phyloP scores from a whole-genome alignment of 2,888 invertebrate genomes.

The Mongoloraphidia duomilia region DNA sequence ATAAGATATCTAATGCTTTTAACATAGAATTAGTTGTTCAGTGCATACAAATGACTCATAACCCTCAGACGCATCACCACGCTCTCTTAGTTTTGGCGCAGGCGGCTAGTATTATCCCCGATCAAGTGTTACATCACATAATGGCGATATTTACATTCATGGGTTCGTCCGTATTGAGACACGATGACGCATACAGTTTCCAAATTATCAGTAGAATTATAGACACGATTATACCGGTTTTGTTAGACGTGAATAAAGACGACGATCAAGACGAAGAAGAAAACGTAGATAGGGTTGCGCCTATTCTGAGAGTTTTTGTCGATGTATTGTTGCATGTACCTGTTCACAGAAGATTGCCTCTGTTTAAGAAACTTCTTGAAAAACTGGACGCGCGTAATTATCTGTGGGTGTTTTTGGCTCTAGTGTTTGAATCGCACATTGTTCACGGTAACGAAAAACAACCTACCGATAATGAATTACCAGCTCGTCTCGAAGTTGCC shows the following conservation, averaged over 20 bases:
- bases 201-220: slow-evolving; percentile 84
- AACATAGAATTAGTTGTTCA: slow-evolving; percentile 72
- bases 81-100: slow-evolving; percentile 72
- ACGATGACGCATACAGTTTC: slow-evolving; percentile 90
- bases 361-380: slow-evolving; percentile 66
- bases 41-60: slow-evolving; percentile 78
- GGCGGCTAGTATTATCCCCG: slow-evolving; percentile 63
- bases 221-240: slow-evolving; percentile 76
- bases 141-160: slow-evolving; percentile 98
- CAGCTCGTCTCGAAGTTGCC: slow-evolving; percentile 50
- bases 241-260: slow-evolving; percentile 38
- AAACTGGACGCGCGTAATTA: slow-evolving; percentile 51
- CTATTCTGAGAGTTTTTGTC: slow-evolving; percentile 77
- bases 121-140: slow-evolving; percentile 78
- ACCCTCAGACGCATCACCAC: slow-evolving; percentile 92
- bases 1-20: slow-evolving; percentile 35
- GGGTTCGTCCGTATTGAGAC: slow-evolving; percentile 82
- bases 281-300: slow-evolving; percentile 36
- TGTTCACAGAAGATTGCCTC: slow-evolving; percentile 69
- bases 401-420: slow-evolving; percentile 55
- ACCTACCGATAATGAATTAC: slow-evolving; percentile 30
- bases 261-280: slow-evolving; percentile 27
- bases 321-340: slow-evolving; percentile 86
- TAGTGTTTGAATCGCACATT: slow-evolving; percentile 59
- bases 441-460: slow-evolving; percentile 33